These are phyloP conservation scores for Metopolophium dirhodum DNA, from an alignment of 1,140 invertebrate species.

Conservation along the genomic window DNA sequence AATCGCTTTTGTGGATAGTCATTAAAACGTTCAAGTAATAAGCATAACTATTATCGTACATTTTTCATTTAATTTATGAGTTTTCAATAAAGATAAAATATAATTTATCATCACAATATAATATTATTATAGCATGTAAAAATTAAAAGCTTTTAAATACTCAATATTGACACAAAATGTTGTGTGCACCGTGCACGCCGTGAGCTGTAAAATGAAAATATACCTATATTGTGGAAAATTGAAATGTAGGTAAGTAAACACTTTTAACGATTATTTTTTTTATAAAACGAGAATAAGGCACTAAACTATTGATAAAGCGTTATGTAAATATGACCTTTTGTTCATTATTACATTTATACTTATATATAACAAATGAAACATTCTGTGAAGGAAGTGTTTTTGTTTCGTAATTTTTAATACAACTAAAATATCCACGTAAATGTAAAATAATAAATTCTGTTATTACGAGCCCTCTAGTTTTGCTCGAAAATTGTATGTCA, in stretches of 20 bases:
- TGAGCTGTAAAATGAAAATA: not conserved
- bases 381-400: not conserved
- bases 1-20: not conserved
- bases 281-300: not conserved
- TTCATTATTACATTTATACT: not conserved
- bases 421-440: not conserved
- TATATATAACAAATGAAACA: not conserved
- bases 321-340: slow-evolving; percentile 7
- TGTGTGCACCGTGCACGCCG: not conserved
- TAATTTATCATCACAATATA: not conserved
- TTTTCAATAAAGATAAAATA: slow-evolving; percentile 1
- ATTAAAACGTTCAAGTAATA: not conserved
- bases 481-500: not conserved
- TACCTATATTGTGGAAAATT: not conserved
- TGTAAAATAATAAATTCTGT: not conserved
- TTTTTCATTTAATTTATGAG: slow-evolving; percentile 10
- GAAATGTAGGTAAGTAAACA: not conserved
- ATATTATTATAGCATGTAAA: not conserved
- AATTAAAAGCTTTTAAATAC: not conserved
- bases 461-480: not conserved
- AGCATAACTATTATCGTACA: not conserved
- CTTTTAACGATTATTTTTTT: slow-evolving; percentile 13
- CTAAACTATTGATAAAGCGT: not conserved
- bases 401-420: not conserved
- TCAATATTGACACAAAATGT: not conserved